phyloP scores from a whole-genome alignment of 2,888 invertebrate species.

The Pheosia gnoma region DNA sequence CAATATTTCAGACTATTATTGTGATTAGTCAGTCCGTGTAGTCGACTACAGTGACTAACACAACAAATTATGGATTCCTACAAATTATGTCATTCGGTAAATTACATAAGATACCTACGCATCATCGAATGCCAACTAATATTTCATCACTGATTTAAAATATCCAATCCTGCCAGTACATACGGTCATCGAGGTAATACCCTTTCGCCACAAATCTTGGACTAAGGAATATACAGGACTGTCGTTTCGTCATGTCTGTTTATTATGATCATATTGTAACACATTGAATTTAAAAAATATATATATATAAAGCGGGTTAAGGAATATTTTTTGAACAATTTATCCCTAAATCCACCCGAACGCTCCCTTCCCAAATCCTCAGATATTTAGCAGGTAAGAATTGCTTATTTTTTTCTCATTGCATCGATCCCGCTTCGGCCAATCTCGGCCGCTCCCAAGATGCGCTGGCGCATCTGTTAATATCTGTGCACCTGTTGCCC shows the following conservation, averaged over 20 bases:
- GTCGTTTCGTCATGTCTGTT: not conserved
- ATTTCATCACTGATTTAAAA: not conserved
- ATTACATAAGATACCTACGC: too few relatives aligned
- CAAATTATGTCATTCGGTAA: too few relatives aligned
- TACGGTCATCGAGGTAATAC: not conserved
- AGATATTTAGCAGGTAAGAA: constrained; percentile 5
- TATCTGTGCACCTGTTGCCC: constrained; percentile 47
- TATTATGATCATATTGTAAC: constrained; percentile 20
- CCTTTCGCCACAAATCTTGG: not conserved
- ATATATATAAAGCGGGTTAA: not conserved
- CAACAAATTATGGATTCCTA: too few relatives aligned
- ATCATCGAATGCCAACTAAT: not conserved
- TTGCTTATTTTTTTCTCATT: not conserved
- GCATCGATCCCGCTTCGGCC: constrained; percentile 23
- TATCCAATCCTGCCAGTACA: not conserved
- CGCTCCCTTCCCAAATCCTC: not conserved
- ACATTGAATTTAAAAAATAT: constrained; percentile 9
- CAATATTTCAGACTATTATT: too few relatives aligned
- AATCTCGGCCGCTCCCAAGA: constrained; percentile 32
- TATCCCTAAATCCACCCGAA: constrained; percentile 5
- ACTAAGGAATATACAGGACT: not conserved
- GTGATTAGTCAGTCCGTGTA: too few relatives aligned
- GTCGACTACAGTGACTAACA: too few relatives aligned
- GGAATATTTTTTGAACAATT: not conserved
- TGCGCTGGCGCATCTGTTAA: constrained; percentile 37